A percentile compares a stretch with the other conserved stretches of the same genome.
Conservation (phyloP, 1,140 invertebrate species). For the Oreohelix idahoensis region DNA sequence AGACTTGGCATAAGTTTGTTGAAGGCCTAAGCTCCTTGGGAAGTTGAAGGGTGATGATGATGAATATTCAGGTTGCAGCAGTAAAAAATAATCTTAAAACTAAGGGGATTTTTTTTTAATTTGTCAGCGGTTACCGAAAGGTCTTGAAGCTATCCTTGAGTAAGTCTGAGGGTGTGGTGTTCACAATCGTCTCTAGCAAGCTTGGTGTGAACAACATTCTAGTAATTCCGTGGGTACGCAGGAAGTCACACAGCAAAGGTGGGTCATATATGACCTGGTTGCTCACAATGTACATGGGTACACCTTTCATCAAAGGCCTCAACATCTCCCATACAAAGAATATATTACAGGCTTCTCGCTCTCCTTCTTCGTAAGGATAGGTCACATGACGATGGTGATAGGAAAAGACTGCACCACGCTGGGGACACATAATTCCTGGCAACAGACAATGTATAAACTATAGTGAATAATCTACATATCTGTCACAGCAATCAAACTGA, state of each 20-base stretch:
- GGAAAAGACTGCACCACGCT: slow-evolving; percentile 74
- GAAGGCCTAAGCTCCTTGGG: too few species aligned
- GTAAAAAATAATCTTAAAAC: too few species aligned
- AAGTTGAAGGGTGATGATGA: too few species aligned
- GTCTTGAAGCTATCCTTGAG: slow-evolving; percentile 46
- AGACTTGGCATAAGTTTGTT: too few species aligned
- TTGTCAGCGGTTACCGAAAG: slow-evolving; percentile 52
- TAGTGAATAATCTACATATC: too few species aligned
- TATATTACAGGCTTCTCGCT: slow-evolving; percentile 73
- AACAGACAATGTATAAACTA: neutral
- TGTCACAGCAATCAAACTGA: too few species aligned
- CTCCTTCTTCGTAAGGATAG: slow-evolving; percentile 64
- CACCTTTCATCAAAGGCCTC: slow-evolving; percentile 72
- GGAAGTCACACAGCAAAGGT: slow-evolving; percentile 64
- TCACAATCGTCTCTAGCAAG: slow-evolving; percentile 72
- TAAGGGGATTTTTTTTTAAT: too few species aligned
- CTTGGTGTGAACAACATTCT: slow-evolving; percentile 74
- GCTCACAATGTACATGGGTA: slow-evolving; percentile 71
- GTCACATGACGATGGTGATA: slow-evolving; percentile 70
- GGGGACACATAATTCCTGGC: slow-evolving; percentile 73
- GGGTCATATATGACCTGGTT: slow-evolving; percentile 74
- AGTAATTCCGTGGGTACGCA: slow-evolving; percentile 70
- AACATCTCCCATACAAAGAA: slow-evolving; percentile 75
- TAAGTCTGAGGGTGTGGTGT: slow-evolving; percentile 57
- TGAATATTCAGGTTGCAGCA: too few species aligned